Percentiles rank a stretch among this genome's conserved stretches.
phyloP scores from a whole-genome alignment of 2,797 vertebrate genomes.

The Anguilla marmorata region DNA sequence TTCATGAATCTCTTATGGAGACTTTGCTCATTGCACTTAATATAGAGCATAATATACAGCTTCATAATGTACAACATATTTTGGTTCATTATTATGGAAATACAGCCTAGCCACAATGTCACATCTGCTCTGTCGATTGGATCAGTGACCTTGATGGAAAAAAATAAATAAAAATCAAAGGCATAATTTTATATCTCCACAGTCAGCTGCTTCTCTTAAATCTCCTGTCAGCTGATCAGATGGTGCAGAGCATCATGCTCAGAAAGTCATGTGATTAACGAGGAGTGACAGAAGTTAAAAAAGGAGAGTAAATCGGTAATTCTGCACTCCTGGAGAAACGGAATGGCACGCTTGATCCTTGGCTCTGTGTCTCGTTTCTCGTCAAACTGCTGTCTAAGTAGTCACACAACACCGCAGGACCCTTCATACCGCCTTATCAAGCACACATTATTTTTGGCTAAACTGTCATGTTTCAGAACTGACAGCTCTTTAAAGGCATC shows the following conservation, averaged over 20 bases:
- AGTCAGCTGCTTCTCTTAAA: background rate
- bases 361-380: conserved; percentile 18
- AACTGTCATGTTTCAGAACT: conserved; percentile 65
- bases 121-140: background rate
- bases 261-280: conserved; percentile 1
- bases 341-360: conserved; percentile 9
- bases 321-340: background rate
- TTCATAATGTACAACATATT: background rate
- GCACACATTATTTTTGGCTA: conserved; percentile 69
- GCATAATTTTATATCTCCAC: background rate
- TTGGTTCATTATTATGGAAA: background rate
- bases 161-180: background rate
- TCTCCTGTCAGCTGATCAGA: background rate
- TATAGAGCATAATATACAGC: background rate
- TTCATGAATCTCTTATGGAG: background rate
- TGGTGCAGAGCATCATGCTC: background rate
- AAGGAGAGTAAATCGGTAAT: conserved; percentile 17
- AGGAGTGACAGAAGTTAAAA: conserved; percentile 22
- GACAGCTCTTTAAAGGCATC: conserved; percentile 45
- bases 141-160: background rate
- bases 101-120: background rate
- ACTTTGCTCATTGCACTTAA: background rate
- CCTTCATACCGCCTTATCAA: conserved; percentile 68
- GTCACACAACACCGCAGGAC: conserved; percentile 65
- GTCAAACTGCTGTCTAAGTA: conserved; percentile 57